phyloP scores from a whole-genome alignment of 53 echinoderm and acorn worm species.

The Mesocentrotus franciscanus region DNA sequence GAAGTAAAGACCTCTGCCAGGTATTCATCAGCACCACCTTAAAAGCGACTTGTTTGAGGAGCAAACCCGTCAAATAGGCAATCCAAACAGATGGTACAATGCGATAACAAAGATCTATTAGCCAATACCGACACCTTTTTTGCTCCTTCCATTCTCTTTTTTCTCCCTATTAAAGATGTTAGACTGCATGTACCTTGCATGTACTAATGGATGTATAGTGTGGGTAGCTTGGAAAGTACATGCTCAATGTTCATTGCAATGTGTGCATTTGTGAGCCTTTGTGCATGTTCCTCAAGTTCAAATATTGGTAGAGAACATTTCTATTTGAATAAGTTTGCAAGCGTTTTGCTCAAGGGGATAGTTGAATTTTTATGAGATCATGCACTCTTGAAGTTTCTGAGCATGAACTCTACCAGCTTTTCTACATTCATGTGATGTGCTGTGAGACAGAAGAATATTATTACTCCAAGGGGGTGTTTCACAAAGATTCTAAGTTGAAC shows the following conservation, averaged over 20 bases:
- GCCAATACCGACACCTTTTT: slow-evolving; percentile 35
- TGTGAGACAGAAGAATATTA: too few relatives aligned
- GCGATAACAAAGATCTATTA: slow-evolving; percentile 38
- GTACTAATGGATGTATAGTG: background rate
- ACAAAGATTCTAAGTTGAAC: too few relatives aligned
- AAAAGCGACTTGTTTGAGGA: slow-evolving; percentile 29
- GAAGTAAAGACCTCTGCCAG: background rate
- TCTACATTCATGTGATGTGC: too few relatives aligned
- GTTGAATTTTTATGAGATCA: background rate
- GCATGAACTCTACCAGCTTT: too few relatives aligned
- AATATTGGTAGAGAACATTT: slow-evolving; percentile 1
- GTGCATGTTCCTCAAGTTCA: slow-evolving; percentile 7
- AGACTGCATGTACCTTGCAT: too few relatives aligned
- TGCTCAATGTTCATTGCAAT: background rate
- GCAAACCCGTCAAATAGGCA: slow-evolving; percentile 18
- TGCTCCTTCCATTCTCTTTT: background rate
- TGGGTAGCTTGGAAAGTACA: background rate
- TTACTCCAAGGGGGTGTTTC: too few relatives aligned
- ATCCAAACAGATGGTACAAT: slow-evolving; percentile 45
- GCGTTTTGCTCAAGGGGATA: background rate
- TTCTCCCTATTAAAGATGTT: background rate
- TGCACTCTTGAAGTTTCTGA: background rate
- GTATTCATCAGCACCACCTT: slow-evolving; percentile 16
- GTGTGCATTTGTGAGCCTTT: background rate
- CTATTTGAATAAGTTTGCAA: background rate